These are phyloP conservation scores for Rhineura floridana DNA, from an alignment of 2,113 vertebrate species.

Conservation along the genomic window DNA sequence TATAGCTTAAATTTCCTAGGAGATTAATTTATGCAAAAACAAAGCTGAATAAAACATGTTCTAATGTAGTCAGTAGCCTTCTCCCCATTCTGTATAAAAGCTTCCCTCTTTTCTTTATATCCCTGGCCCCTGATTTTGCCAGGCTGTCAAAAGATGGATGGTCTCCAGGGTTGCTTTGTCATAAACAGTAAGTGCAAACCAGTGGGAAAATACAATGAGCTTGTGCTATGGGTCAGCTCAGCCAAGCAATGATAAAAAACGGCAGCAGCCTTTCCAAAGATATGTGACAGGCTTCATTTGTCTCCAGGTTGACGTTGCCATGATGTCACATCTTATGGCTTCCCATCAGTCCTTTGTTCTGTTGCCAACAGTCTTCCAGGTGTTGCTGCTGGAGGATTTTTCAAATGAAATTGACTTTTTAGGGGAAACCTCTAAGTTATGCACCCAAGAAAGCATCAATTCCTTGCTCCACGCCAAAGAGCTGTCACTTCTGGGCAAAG, in stretches of 20 bases:
- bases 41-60: conserved; percentile 53
- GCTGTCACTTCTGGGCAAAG: conserved; percentile 79
- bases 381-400: conserved; percentile 62
- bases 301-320: conserved; percentile 69
- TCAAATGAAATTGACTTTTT: conserved; percentile 74
- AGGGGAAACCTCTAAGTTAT: conserved; percentile 73
- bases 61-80: neutral
- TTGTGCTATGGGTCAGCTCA: conserved; percentile 72
- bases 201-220: conserved; percentile 71
- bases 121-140: conserved; percentile 34
- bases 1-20: conserved; percentile 33
- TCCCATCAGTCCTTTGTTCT: conserved; percentile 64
- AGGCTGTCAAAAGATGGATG: conserved; percentile 62
- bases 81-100: conserved; percentile 7
- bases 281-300: conserved; percentile 79
- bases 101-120: neutral
- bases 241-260: conserved; percentile 69
- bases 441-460: conserved; percentile 69
- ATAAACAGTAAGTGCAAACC: conserved; percentile 78
- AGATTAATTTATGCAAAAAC: conserved; percentile 34
- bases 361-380: conserved; percentile 54
- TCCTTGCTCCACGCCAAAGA: conserved; percentile 74
- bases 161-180: conserved; percentile 77
- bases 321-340: conserved; percentile 68
- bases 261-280: conserved; percentile 68